Evolutionary conservation across 2,797 vertebrate genomes (phyloP).

Genomic region (Phrynocephalus vlangalii): DNA sequence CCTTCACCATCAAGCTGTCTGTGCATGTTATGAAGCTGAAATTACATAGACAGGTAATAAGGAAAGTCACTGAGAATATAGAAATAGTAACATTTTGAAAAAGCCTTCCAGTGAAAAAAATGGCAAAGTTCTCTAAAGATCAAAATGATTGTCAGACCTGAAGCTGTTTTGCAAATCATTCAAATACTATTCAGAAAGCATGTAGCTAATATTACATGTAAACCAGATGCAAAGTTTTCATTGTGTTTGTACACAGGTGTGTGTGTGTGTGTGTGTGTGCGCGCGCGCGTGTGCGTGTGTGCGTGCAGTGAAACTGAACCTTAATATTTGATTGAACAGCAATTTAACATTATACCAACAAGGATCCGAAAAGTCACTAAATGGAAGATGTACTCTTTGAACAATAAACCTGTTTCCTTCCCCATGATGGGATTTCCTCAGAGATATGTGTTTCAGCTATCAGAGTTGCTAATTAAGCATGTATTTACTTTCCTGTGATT

Average conservation of each 20-base stretch:
- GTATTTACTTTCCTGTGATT: too few relatives aligned
- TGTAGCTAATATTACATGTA: not conserved
- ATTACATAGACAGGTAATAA: slow-evolving; percentile 42
- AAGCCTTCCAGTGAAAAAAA: not conserved
- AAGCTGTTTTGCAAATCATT: not conserved
- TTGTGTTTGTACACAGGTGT: not conserved
- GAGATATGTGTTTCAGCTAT: too few relatives aligned
- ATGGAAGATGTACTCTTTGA: too few relatives aligned
- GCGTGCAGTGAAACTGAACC: not conserved
- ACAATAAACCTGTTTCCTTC: too few relatives aligned
- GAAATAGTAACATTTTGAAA: slow-evolving; percentile 28
- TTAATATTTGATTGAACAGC: not conserved
- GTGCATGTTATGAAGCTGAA: slow-evolving; percentile 40
- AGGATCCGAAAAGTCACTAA: too few relatives aligned
- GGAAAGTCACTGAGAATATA: slow-evolving; percentile 46
- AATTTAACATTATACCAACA: not conserved
- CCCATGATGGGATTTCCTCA: too few relatives aligned
- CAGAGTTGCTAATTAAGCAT: too few relatives aligned
- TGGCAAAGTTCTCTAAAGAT: not conserved
- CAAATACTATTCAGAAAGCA: not conserved
- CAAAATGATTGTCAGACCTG: not conserved
- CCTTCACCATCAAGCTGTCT: slow-evolving; percentile 2
- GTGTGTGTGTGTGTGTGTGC: too few relatives aligned
- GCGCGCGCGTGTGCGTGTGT: too few relatives aligned
- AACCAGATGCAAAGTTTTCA: not conserved